Evolutionary conservation across 1,140 invertebrate genomes (phyloP).

Genomic region (Limonius californicus): DNA sequence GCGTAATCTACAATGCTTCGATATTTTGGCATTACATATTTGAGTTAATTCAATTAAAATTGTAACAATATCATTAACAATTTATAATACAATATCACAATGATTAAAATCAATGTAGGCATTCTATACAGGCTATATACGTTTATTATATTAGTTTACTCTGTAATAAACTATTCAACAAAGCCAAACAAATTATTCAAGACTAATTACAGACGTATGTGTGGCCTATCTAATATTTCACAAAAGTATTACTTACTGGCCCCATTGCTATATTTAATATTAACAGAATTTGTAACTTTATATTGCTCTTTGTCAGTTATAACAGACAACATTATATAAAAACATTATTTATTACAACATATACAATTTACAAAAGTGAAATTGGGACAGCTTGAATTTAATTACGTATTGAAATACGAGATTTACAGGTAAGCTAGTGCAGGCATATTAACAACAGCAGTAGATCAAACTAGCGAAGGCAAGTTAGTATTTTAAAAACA

Average conservation of each 20-base stretch:
- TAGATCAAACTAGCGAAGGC: no score
- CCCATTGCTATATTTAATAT: constrained; percentile 3
- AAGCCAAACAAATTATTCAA: neutral
- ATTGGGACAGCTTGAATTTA: no score
- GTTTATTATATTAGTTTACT: neutral
- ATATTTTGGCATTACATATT: constrained; percentile 6
- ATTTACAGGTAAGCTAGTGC: no score
- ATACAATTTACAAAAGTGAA: no score
- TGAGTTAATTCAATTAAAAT: constrained; percentile 3
- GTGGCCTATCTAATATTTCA: neutral
- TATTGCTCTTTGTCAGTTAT: constrained; percentile 1
- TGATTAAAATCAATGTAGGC: constrained; percentile 6
- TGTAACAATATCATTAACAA: constrained; percentile 10
- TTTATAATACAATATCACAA: constrained; percentile 15
- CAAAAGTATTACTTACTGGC: neutral
- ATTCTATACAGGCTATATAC: constrained; percentile 1
- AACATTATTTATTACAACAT: no score
- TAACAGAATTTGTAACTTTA: neutral
- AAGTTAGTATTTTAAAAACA: no score
- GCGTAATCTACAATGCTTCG: constrained; percentile 10
- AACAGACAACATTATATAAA: no score
- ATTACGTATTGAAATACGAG: no score
- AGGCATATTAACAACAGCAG: no score
- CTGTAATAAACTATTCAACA: neutral
- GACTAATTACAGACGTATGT: neutral